Base-by-base conservation (phyloP, 2,888 invertebrate genomes). In the Colletes collaris region DNA sequence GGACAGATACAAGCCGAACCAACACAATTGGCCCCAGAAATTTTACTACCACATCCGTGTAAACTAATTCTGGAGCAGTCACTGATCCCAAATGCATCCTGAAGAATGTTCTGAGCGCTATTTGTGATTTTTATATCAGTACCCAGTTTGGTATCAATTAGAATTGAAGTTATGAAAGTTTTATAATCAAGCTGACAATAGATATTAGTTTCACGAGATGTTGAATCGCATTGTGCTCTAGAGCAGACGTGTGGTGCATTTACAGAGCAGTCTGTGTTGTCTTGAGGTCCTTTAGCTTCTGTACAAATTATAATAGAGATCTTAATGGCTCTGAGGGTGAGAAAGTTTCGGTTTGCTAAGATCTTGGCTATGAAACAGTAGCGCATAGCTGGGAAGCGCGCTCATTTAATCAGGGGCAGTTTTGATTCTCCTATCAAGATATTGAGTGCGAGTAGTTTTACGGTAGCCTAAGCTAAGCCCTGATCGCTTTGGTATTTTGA, bases 371-470 rank as follows among this genome's bases (percentile, higher is more conserved):
- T 3, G 19, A 55, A 55, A 55, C 55, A n/a, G n/a, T n/a, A n/a
- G n/a, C n/a, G n/a, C n/a, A 19, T 11, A 19, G 19, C 4, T 55
- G 27, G 0, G 6, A 0, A 35, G 44, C 6, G 8, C 58, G 50
- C 11, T 68, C 59, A n/a, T 1, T 50, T 49, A 13, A 68, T 49
- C 5, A n/a, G n/a, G 2, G 10, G 0, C 8, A 59, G 46, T 10
- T 50, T 58, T 16, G 50, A 68, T 50, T 68, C 50, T 19, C 58
- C 13, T 50, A 49, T 4, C 2, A 68, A 44, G 19, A 68, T 59
- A 13, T 68, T 59, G 6, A 49, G 27, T 16, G 68, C n/a, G 50
- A 6, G 59, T 68, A 16, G 46, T 68, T 5, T 3, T 68, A 1
- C 68, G 49, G 11, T 59, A 59, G 2, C 59, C 68, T n/a, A 68